Conservation (phyloP, 2,113 vertebrate genomes). For the Brachypteracias leptosomus region DNA sequence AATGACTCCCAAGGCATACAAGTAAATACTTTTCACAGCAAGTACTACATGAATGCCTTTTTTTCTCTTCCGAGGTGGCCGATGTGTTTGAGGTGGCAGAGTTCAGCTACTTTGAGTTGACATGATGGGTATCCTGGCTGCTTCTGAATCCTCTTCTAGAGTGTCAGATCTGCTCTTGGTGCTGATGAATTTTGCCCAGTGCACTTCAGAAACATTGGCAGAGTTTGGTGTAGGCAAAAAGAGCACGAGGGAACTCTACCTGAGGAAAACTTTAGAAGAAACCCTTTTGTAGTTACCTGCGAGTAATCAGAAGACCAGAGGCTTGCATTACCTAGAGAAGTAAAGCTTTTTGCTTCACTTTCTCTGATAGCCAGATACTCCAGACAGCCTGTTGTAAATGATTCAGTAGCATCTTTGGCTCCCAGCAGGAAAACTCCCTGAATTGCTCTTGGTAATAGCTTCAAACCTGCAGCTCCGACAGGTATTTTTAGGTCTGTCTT, state of each 20-base stretch:
- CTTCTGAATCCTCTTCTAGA: background rate
- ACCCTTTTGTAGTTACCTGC: background rate
- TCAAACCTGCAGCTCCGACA: constrained; percentile 60
- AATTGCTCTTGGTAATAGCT: constrained; percentile 62
- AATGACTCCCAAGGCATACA: background rate
- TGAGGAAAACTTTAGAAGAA: background rate
- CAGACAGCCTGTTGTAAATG: constrained; percentile 34
- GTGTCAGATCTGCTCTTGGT: background rate
- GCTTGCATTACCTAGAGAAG: background rate
- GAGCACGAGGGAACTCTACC: background rate
- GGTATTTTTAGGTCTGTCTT: constrained; percentile 80
- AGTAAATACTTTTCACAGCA: background rate
- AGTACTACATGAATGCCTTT: background rate
- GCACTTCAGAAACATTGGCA: background rate
- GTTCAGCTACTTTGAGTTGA: background rate
- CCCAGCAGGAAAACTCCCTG: constrained; percentile 65
- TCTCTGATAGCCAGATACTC: background rate
- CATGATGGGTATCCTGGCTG: background rate
- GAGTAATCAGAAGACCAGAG: background rate
- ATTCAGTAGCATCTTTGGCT: constrained; percentile 41
- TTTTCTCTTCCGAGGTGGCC: background rate
- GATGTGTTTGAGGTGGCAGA: background rate
- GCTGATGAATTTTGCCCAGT: background rate
- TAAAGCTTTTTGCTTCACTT: background rate
- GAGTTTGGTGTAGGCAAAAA: background rate